phyloP scores from a whole-genome alignment of 2,888 invertebrate genomes.

The Polyploca ridens region DNA sequence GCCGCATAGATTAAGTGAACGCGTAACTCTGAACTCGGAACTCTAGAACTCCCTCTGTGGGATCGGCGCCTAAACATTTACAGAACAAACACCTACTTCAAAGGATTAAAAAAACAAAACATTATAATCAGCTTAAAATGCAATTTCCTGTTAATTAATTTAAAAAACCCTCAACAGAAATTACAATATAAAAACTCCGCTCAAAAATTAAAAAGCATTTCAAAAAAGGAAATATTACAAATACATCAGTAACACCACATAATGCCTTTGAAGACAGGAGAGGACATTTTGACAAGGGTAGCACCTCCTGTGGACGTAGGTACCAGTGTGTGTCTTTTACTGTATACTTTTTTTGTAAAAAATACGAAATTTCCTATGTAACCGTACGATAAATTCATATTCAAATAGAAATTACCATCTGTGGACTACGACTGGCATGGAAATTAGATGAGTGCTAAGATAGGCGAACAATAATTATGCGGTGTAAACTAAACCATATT shows the following conservation, averaged over 20 bases:
- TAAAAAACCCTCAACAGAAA: neutral
- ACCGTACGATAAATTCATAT: slow-evolving; percentile 5
- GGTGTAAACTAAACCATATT: slow-evolving; percentile 5
- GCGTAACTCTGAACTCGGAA: too few relatives aligned
- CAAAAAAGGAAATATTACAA: neutral
- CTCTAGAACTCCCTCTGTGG: too few relatives aligned
- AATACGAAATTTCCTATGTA: neutral
- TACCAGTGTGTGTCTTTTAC: too few relatives aligned
- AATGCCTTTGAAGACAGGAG: slow-evolving; percentile 8
- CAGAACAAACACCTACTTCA: neutral
- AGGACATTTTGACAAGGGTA: slow-evolving; percentile 11
- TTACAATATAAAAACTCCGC: neutral
- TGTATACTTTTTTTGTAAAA: neutral
- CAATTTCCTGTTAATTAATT: neutral
- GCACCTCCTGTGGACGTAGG: neutral
- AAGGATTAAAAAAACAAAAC: neutral
- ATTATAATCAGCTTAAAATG: neutral
- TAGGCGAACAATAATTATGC: slow-evolving; percentile 1
- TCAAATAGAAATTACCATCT: neutral
- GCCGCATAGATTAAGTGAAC: too few relatives aligned
- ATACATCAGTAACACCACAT: neutral
- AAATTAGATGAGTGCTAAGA: slow-evolving; percentile 2
- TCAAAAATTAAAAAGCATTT: neutral
- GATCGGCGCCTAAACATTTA: too few relatives aligned
- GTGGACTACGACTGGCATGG: neutral